Base-by-base conservation (phyloP, 1,140 invertebrate genomes). In the Caenorhabditis tropicalis region DNA sequence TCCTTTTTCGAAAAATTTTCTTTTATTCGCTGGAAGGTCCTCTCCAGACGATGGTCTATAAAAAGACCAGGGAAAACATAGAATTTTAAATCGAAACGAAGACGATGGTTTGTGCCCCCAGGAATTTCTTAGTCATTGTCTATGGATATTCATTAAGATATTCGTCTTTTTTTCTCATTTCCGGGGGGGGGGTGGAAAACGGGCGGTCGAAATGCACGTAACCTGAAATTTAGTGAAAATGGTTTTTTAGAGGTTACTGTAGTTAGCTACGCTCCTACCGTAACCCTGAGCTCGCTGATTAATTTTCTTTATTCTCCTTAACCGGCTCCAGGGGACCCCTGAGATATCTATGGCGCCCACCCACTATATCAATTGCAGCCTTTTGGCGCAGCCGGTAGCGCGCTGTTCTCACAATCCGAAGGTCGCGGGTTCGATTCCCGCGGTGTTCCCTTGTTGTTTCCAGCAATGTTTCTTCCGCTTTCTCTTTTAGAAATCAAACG, bases 21-120 rank as follows among this genome's bases (percentile, higher is more conserved):
- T 19, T 19, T 19, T 51, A n/a, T n/a, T n/a, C n/a, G n/a, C n/a
- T 51, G 48, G 53, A 56, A 27, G 53, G 19, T n/a, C 7, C 15
- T 9, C 53, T 24, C 21, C 2, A 36, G 19, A 16, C 58, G 16
- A 36, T n/a, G 29, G 10, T 39, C 65, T 74, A 43, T 74, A 74
- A 74, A 74, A 74, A 39, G 36, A 43, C 33, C 10, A 74, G n/a
- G 43, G n/a, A 74, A 74, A 74, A 74, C 29, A 24, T 46, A n/a
- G 65, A 74, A 74, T 74, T 74, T 74, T 74, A 74, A 74, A 74
- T 74, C 36, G 36, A 56, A 24, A 27, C n/a, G n/a, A 15, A 33
- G 36, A 36, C 36, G 36, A 0, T n/a, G 10, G 16, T 21, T 5
- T 7, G 58, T 19, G 58, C 7, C 24, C 36, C 36, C 12, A 24